Conservation (phyloP, 2,888 invertebrate species). For the Cremastinae sp. region DNA sequence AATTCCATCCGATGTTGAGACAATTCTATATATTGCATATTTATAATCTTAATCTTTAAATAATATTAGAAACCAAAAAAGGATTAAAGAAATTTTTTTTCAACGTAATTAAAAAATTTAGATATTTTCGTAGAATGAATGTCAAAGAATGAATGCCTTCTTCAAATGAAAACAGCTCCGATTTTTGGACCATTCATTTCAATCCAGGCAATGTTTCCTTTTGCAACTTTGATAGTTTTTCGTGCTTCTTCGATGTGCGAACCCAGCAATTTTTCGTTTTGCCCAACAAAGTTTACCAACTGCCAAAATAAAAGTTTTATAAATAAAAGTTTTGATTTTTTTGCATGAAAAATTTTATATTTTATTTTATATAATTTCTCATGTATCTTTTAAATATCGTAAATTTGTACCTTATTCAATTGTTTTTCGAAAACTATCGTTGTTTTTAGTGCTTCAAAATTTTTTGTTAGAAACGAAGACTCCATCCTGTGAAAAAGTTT, state of each 20-base stretch:
- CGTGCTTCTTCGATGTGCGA: slow-evolving; percentile 53
- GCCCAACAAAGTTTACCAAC: slow-evolving; percentile 64
- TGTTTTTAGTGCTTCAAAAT: slow-evolving; percentile 66
- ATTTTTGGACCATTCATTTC: slow-evolving; percentile 59
- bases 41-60: no score
- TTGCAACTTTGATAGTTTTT: slow-evolving; percentile 60
- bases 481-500: slow-evolving; percentile 67
- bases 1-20: no score
- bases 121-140: slow-evolving; percentile 11
- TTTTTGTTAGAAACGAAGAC: slow-evolving; percentile 64
- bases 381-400: background rate
- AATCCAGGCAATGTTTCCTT: slow-evolving; percentile 67
- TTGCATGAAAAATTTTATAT: background rate
- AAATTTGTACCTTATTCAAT: slow-evolving; percentile 65
- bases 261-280: slow-evolving; percentile 60
- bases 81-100: no score
- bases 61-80: no score
- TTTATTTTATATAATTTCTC: background rate
- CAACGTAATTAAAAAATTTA: background rate
- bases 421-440: slow-evolving; percentile 66
- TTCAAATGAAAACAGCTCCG: no score
- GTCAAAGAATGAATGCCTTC: no score
- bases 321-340: background rate
- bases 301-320: slow-evolving; percentile 56
- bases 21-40: no score